These are phyloP conservation scores for Trogon melanurus DNA, from an alignment of 2,113 vertebrate genomes.

Conservation along the genomic window DNA sequence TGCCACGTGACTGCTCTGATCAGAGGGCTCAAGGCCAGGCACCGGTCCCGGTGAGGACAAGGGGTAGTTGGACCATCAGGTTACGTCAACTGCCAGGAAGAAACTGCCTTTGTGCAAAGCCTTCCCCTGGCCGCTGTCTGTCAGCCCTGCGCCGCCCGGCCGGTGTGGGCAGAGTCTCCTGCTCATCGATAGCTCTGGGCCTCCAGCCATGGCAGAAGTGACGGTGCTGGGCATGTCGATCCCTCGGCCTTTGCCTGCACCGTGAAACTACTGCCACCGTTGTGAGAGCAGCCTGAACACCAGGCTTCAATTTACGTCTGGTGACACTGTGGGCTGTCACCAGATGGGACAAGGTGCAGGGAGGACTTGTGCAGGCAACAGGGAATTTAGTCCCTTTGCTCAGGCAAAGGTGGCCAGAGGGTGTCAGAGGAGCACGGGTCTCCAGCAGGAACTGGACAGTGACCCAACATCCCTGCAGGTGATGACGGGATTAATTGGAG, in stretches of 20 bases:
- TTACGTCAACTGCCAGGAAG: neutral
- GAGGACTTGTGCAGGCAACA: fast-evolving
- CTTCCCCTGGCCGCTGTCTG: fast-evolving
- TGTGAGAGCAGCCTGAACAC: neutral
- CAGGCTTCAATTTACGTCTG: neutral
- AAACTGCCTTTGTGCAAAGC: neutral
- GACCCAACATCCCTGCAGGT: neutral
- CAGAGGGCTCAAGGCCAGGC: conserved; percentile 65
- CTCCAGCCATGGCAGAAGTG: neutral
- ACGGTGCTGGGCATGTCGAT: neutral
- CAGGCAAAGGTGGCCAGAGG: neutral
- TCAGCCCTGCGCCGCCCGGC: neutral
- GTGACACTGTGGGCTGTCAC: neutral
- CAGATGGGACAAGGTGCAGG: neutral
- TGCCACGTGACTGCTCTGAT: conserved; percentile 67
- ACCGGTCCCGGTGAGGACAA: fast-evolving
- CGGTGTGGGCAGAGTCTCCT: neutral
- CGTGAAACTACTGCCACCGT: fast-evolving
- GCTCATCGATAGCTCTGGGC: neutral
- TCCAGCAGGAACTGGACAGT: neutral
- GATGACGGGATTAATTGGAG: neutral
- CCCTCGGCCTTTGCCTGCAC: neutral
- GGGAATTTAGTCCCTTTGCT: neutral
- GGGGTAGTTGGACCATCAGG: neutral
- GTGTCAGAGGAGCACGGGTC: neutral